These are phyloP conservation scores for Pholis gunnellus DNA, from an alignment of 2,113 vertebrate genomes.

Conservation along the genomic window DNA sequence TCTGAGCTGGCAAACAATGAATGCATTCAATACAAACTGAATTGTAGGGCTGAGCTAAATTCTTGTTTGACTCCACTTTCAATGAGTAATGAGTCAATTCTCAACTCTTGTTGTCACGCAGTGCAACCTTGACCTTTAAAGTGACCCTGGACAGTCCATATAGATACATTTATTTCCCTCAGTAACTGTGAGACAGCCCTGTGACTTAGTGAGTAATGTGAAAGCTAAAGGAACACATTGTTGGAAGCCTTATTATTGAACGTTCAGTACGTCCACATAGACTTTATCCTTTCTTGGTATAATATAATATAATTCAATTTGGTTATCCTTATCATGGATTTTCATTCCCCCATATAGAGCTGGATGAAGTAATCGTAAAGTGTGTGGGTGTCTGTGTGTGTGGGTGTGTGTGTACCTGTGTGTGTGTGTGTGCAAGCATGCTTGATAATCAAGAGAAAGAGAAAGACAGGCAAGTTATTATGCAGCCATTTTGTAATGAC, in stretches of 20 bases:
- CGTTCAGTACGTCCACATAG: background rate
- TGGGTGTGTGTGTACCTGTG: background rate
- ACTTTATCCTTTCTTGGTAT: conserved; percentile 21
- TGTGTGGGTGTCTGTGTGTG: background rate
- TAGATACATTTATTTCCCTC: conserved; percentile 12
- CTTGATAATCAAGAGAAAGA: background rate
- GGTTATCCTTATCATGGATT: conserved; percentile 2
- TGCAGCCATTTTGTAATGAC: background rate
- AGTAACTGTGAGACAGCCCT: conserved; percentile 22
- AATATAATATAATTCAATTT: conserved; percentile 11
- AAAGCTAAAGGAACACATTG: background rate
- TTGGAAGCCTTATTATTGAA: conserved; percentile 24
- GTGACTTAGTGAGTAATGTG: conserved; percentile 17
- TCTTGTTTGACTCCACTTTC: background rate
- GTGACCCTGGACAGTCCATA: conserved; percentile 19
- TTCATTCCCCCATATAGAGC: background rate
- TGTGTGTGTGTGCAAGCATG: background rate
- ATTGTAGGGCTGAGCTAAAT: conserved; percentile 1
- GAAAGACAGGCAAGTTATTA: background rate
- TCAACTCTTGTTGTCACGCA: background rate
- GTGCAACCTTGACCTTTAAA: conserved; percentile 3
- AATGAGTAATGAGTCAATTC: conserved; percentile 1
- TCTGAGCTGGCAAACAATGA: conserved; percentile 7
- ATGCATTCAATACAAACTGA: conserved; percentile 20
- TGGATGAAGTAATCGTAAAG: background rate